phyloP scores from a whole-genome alignment of 2,113 vertebrate genomes.

The Phrynocephalus versicolor region DNA sequence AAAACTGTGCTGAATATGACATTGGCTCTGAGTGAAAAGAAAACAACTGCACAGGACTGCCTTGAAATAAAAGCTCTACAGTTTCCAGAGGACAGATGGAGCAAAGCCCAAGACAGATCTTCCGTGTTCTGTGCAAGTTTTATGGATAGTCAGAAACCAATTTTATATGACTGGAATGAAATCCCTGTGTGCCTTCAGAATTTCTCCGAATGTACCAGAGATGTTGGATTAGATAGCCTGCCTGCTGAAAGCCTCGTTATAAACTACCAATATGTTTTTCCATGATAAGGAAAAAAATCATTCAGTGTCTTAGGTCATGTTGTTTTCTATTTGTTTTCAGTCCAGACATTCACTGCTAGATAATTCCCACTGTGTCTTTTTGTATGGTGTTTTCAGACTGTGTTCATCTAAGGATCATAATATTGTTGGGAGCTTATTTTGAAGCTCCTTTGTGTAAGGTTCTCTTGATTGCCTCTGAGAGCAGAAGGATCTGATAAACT shows the following conservation, averaged over 20 bases:
- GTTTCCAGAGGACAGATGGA: too few relatives aligned
- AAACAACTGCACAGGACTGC: neutral
- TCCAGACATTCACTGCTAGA: neutral
- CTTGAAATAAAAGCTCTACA: neutral
- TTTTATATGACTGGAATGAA: neutral
- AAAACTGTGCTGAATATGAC: too few relatives aligned
- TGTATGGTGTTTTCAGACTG: neutral
- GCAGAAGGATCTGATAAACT: constrained; percentile 30
- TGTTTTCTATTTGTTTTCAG: constrained; percentile 20
- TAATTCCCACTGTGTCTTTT: constrained; percentile 12
- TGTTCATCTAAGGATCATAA: constrained; percentile 23
- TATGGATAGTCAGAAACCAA: neutral
- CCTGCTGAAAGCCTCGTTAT: neutral
- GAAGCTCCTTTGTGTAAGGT: neutral
- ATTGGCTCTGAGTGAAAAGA: too few relatives aligned
- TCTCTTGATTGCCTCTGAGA: constrained; percentile 20
- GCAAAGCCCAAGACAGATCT: neutral
- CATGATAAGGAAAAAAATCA: constrained; percentile 6
- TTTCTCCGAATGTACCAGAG: neutral
- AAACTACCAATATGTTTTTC: constrained; percentile 4
- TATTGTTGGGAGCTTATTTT: constrained; percentile 21
- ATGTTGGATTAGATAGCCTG: neutral
- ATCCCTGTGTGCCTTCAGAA: neutral
- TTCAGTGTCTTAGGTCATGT: neutral
- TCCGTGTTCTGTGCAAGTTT: neutral